phyloP scores from a whole-genome alignment of 2,888 invertebrate species.

The Lamellibrachia columna region DNA sequence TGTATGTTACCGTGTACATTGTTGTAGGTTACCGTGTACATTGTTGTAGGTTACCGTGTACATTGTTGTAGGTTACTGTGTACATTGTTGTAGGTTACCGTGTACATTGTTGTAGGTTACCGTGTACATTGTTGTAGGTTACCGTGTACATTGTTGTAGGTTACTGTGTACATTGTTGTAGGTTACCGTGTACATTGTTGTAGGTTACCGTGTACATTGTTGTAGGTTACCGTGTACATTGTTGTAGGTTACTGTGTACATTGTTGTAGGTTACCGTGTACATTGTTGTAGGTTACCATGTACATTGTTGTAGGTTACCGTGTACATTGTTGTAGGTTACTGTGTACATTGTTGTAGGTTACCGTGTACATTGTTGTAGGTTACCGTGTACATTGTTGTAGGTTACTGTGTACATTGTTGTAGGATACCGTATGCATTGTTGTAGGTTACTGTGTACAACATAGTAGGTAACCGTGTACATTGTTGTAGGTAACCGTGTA shows the following conservation, averaged over 20 bases:
- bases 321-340: not conserved
- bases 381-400: not conserved
- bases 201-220: not conserved
- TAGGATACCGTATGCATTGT: not conserved
- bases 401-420: not conserved
- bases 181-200: not conserved
- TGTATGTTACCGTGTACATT: not conserved
- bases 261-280: no score
- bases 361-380: no score
- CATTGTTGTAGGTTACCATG: no score
- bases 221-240: not conserved
- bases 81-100: not conserved
- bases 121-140: not conserved
- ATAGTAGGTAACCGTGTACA: no score
- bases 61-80: not conserved
- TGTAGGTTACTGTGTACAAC: not conserved
- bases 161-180: not conserved
- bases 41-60: no score
- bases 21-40: no score
- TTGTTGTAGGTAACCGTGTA: no score
- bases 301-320: no score
- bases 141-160: not conserved
- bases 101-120: not conserved
- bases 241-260: not conserved
- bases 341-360: not conserved